Conservation (phyloP, 2,888 invertebrate species). For the Masnerella sp. region DNA sequence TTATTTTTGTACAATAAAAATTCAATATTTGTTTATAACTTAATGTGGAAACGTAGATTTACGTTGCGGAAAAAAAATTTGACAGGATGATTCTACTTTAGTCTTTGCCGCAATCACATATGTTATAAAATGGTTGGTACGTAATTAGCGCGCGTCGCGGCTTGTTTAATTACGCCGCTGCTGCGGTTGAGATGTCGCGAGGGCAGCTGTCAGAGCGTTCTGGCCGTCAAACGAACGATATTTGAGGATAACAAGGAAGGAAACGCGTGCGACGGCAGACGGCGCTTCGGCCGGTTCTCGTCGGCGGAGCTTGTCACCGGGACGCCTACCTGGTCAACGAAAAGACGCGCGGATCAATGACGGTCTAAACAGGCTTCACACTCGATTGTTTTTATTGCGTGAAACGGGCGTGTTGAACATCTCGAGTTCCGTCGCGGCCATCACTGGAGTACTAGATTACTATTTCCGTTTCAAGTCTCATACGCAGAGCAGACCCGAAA, state of each 20-base stretch:
- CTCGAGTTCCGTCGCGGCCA: constrained; percentile 55
- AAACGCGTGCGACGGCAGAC: no score
- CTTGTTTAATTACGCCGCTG: constrained; percentile 52
- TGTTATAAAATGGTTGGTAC: constrained; percentile 16
- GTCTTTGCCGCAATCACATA: constrained; percentile 33
- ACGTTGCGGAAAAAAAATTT: no score
- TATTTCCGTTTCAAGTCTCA: no score
- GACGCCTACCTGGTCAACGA: constrained; percentile 49
- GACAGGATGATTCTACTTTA: no score
- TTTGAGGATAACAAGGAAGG: no score
- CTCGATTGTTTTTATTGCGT: constrained; percentile 39
- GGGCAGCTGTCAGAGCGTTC: constrained; percentile 48
- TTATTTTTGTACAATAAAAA: no score
- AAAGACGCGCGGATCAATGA: constrained; percentile 36
- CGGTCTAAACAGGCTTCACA: constrained; percentile 34
- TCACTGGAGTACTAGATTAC: constrained; percentile 45
- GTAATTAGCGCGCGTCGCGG: constrained; percentile 45
- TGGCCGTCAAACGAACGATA: no score
- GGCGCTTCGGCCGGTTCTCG: no score
- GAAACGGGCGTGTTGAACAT: constrained; percentile 48
- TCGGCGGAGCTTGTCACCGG: background rate
- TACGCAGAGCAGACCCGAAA: constrained; percentile 32
- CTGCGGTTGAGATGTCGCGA: constrained; percentile 47
- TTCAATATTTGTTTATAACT: no score
- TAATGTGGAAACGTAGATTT: no score